Evolutionary conservation across 2,888 invertebrate species (phyloP), one percentile per base, ranked within the genome.

Genomic region (Ophion slaviceki): DNA sequence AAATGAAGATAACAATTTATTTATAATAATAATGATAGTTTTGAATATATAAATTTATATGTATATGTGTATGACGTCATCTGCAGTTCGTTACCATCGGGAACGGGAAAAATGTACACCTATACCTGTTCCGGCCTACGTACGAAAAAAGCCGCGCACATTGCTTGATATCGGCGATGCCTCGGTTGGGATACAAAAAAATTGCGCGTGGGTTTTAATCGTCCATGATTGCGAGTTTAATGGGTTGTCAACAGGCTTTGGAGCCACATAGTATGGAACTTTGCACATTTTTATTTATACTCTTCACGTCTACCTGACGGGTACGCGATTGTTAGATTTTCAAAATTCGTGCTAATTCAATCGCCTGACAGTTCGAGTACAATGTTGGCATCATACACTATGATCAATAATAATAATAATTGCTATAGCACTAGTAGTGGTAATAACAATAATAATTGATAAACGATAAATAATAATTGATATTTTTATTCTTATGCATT

Each of bases 61-160:
- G 20, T 36, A 28, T 53, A 14, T 80, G 32, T 53, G 47, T 57
- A 20, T 81, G 36, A 75, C 74, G 80, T 87, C 61, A 87, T 86
- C 80, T 76, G 64, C 81, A 80, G 87, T 85, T 88, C 84, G 78
- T 85, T 86, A 83, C 59, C 87, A 75, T 40, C 40, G 59, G n/a
- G 64, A 64, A n/a, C 10, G 53, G 66, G 59, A 76, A 32, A 76
- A 76, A 84, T 76, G 17, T 71, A 71, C 70, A 59, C 80, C 24
- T 71, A 84, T 72, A 76, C 59, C 53, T 71, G 71, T 40, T 61
- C 71, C 83, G 67, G 11, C 83, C 83, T 75, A 83, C 83, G 79
- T 79, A 28, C 47, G 7, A 79, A 62, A 79, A 74, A 24, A 53
- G 53, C 53, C 53, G 53, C 53, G 53, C 53, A 14, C 36, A 57